These are phyloP conservation scores for Calliopsis andreniformis DNA, from an alignment of 1,140 invertebrate genomes.

Conservation along the genomic window DNA sequence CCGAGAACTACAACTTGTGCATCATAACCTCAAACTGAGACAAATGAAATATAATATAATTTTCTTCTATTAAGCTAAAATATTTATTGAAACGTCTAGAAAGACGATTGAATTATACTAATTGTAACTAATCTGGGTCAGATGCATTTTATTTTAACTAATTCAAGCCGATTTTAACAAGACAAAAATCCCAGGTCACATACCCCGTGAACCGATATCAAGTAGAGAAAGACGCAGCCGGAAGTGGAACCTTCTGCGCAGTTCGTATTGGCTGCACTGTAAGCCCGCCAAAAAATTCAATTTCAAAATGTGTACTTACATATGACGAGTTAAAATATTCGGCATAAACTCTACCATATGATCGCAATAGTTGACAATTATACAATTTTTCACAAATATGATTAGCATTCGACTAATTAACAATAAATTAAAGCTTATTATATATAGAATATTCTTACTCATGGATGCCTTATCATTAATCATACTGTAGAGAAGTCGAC, in stretches of 20 bases:
- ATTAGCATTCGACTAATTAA: background rate
- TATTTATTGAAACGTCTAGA: conserved; percentile 20
- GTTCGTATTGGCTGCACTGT: conserved; percentile 12
- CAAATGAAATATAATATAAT: conserved; percentile 6
- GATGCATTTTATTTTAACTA: conserved; percentile 34
- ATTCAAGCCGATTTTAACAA: conserved; percentile 45
- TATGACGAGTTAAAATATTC: background rate
- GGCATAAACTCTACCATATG: background rate
- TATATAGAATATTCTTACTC: too few species aligned
- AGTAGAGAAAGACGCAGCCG: conserved; percentile 49
- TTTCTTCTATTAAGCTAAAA: conserved; percentile 28
- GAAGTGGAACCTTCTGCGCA: background rate
- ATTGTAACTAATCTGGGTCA: background rate
- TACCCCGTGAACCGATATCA: conserved; percentile 54
- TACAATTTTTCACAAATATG: background rate
- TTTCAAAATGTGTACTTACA: background rate
- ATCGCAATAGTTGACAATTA: background rate
- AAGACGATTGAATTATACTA: background rate
- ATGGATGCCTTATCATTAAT: background rate
- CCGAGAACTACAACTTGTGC: background rate
- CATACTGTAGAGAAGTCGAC: background rate
- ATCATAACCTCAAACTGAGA: conserved; percentile 56
- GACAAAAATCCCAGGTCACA: conserved; percentile 14
- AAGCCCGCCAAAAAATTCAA: conserved; percentile 23
- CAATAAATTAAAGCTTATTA: background rate